A percentile compares a stretch with the other conserved stretches of the same genome.
These are phyloP conservation scores for Pomphorhynchus laevis DNA, from an alignment of 1,140 invertebrate species.

Conservation along the genomic window DNA sequence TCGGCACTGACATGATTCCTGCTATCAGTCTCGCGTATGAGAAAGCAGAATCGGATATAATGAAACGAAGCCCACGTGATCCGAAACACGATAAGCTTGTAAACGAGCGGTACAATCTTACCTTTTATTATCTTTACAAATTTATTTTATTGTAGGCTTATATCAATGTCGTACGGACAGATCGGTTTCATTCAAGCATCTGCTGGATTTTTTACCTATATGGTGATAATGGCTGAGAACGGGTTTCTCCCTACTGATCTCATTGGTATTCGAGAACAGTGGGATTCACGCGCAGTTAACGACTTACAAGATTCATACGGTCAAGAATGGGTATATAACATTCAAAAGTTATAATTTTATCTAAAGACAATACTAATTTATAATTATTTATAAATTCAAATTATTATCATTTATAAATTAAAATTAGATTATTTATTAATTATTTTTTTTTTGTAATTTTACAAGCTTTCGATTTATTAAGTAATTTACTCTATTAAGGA, in stretches of 20 bases:
- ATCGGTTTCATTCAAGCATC: conserved; percentile 69
- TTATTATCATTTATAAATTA: no score
- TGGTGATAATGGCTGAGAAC: conserved; percentile 92
- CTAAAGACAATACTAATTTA: no score
- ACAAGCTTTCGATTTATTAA: no score
- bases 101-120: conserved; percentile 32
- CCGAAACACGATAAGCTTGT: conserved; percentile 62
- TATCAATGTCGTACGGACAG: conserved; percentile 14
- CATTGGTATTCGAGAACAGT: conserved; percentile 57
- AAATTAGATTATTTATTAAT: no score
- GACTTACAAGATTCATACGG: conserved; percentile 79
- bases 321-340: conserved; percentile 58
- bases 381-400: no score
- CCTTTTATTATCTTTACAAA: conserved; percentile 10
- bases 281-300: conserved; percentile 77
- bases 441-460: no score
- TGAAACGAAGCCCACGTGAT: conserved; percentile 70
- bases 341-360: neutral
- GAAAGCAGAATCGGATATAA: conserved; percentile 75
- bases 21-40: conserved; percentile 31
- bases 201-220: conserved; percentile 92
- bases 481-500: no score
- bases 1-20: conserved; percentile 66
- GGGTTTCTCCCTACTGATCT: conserved; percentile 50
- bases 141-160: conserved; percentile 11